Conservation (phyloP, 1,140 invertebrate species). For the Ectropis grisescens region DNA sequence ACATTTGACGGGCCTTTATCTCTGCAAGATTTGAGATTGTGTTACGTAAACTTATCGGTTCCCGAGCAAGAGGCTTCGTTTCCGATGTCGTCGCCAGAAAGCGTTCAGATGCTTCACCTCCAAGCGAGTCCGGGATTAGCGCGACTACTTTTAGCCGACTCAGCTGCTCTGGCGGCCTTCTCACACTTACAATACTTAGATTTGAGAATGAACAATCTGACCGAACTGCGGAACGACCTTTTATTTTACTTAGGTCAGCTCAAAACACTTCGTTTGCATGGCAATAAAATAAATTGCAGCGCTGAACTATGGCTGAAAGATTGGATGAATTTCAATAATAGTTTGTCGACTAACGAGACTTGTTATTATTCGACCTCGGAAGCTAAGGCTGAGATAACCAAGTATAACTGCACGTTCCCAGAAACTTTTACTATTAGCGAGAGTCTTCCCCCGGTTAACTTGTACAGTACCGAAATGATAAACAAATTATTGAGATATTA, state of each 20-base stretch:
- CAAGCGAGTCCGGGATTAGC: conserved; percentile 80
- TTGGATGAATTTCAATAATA: conserved; percentile 73
- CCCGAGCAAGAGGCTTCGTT: conserved; percentile 75
- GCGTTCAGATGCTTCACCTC: conserved; percentile 79
- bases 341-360: conserved; percentile 58
- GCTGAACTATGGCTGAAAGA: conserved; percentile 75
- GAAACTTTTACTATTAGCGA: conserved; percentile 63
- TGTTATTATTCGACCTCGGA: conserved; percentile 57
- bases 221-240: conserved; percentile 73
- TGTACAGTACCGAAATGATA: conserved; percentile 64
- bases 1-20: conserved; percentile 76
- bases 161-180: conserved; percentile 78
- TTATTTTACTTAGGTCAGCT: conserved; percentile 79
- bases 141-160: conserved; percentile 76
- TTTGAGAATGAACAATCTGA: conserved; percentile 75
- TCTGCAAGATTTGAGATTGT: conserved; percentile 77
- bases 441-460: conserved; percentile 56
- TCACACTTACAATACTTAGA: conserved; percentile 78
- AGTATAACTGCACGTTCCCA: conserved; percentile 60
- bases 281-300: conserved; percentile 76
- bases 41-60: conserved; percentile 74
- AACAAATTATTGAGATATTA: conserved; percentile 58
- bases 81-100: conserved; percentile 77
- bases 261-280: conserved; percentile 70
- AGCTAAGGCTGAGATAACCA: conserved; percentile 46